A percentile compares a stretch with the other conserved stretches of the same genome.
These are phyloP conservation scores for Pomatorhinus ruficollis DNA, from an alignment of 2,113 vertebrate genomes.

Conservation along the genomic window DNA sequence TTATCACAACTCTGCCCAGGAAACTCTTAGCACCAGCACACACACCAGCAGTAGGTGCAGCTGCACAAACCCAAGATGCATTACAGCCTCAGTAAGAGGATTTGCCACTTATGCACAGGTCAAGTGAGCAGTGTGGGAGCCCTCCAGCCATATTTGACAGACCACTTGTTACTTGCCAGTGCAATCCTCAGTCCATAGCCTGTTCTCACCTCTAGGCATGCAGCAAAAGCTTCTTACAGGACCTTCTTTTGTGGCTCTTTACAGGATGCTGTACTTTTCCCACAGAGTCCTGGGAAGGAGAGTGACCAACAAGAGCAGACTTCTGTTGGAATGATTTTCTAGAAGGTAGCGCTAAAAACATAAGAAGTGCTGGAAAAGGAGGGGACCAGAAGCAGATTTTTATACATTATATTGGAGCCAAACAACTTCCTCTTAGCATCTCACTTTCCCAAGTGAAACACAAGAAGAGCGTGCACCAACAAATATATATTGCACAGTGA, in stretches of 20 bases:
- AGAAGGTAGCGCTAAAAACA: not conserved
- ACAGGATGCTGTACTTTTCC: not conserved
- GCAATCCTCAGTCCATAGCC: not conserved
- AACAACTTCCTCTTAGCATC: not conserved
- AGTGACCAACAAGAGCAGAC: not conserved
- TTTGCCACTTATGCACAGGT: not conserved
- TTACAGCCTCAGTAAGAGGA: not conserved
- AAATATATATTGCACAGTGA: not conserved
- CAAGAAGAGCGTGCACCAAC: not conserved
- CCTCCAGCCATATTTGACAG: accelerated
- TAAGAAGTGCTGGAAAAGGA: not conserved
- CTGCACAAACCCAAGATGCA: not conserved
- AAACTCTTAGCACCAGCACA: not conserved
- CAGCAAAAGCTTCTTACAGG: not conserved
- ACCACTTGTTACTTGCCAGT: not conserved
- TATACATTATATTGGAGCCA: not conserved
- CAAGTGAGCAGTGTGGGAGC: not conserved
- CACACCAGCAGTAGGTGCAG: not conserved
- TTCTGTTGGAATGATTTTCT: not conserved
- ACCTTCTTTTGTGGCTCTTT: not conserved
- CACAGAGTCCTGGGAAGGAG: not conserved
- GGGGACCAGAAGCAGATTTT: not conserved
- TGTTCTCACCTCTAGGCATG: not conserved
- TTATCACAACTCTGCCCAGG: not conserved
- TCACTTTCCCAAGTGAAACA: not conserved